Base-by-base conservation (phyloP, 2,113 vertebrate genomes). In the Corythornis vintsioides region DNA sequence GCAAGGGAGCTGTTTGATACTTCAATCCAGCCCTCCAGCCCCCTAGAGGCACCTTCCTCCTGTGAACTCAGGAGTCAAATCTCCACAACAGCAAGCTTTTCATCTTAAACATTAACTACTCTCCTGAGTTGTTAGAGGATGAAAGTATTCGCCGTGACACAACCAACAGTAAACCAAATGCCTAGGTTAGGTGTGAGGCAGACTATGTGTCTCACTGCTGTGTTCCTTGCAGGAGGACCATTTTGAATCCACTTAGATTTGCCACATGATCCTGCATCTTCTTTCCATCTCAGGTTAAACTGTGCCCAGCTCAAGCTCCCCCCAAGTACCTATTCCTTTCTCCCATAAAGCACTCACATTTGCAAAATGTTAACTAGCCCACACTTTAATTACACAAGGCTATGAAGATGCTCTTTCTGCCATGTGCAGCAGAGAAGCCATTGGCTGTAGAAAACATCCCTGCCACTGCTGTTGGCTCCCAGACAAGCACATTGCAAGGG, bases 11-110 rank as follows among this genome's bases (percentile, higher is more conserved):
- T 50, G 20, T 83, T 83, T 82, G 94, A 94, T 66, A 89, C 89
- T 96, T 93, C 88, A 97, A 96, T 88, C 88, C 93, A 71, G 52
- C 92, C 92, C 95, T 92, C 92, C 48, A 73, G 84, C 83, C 91
- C 86, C 61, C 90, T 45, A 38, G 93, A 92, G 95, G 95, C 91
- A 97, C 89, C 85, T 92, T 95, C 96, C 94, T 94, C 96, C 95
- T 75, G 57, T n/a, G 56, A 97, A 70, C 93, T 93, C 96, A 69
- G 77, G 94, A 97, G 91, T 93, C 77, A 92, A 84, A 89, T 79
- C 94, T 94, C 89, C 53, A 86, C 91, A 76, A 91, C 88, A 88
- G 83, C 90, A 95, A 94, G 64, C 93, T 96, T 97, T 89, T 96
- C 95, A 95, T 95, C 96, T 90, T 94, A 93, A 94, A 86, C 45